A percentile compares a stretch with the other conserved stretches of the same genome.
These are phyloP conservation scores for Pachyuromys duprasi DNA, from an alignment of 2,797 vertebrate genomes.

Conservation along the genomic window DNA sequence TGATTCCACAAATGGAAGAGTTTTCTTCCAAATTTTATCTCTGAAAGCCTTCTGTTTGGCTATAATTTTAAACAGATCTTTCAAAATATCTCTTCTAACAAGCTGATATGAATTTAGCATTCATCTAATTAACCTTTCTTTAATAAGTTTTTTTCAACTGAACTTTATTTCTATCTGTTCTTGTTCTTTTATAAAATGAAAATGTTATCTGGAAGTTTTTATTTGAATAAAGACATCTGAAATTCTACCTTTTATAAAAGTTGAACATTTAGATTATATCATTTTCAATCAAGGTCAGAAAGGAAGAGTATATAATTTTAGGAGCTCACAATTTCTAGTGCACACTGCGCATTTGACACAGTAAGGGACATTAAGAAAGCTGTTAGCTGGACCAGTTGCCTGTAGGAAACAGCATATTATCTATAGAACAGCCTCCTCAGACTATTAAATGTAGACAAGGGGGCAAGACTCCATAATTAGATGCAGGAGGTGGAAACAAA, in stretches of 20 bases:
- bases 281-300: slow-evolving; percentile 1
- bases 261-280: slow-evolving; percentile 15
- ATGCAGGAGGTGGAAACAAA: slow-evolving; percentile 61
- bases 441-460: slow-evolving; percentile 33
- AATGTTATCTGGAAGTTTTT: background rate
- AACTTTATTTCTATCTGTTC: background rate
- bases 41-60: background rate
- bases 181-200: slow-evolving; percentile 11
- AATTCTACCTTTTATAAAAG: background rate
- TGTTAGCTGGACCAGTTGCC: background rate
- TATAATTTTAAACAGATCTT: slow-evolving; percentile 62
- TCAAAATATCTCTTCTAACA: slow-evolving; percentile 57
- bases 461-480: slow-evolving; percentile 6
- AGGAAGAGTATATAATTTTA: slow-evolving; percentile 17
- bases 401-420: slow-evolving; percentile 31
- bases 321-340: background rate
- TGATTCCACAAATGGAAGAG: background rate
- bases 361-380: background rate
- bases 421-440: background rate
- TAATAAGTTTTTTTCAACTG: background rate
- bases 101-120: slow-evolving; percentile 24
- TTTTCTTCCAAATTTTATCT: slow-evolving; percentile 36
- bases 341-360: background rate
- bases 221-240: background rate
- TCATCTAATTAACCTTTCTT: slow-evolving; percentile 62